Conservation (phyloP, 2,888 invertebrate species). For the Acleris sparsana region DNA sequence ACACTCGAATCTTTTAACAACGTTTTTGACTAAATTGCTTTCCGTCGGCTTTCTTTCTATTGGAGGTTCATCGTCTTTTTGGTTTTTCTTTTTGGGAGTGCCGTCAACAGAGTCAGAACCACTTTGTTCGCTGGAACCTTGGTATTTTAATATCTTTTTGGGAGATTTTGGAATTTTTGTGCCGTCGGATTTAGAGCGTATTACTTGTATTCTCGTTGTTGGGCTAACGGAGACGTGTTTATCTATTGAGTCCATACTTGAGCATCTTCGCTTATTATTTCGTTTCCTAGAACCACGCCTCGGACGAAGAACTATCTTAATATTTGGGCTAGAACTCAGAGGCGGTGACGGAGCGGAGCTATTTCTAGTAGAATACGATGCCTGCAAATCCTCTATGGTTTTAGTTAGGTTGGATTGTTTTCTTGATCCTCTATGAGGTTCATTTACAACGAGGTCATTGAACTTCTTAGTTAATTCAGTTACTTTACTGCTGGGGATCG, state of each 20-base stretch:
- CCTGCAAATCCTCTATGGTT: conserved; percentile 74
- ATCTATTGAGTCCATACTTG: conserved; percentile 77
- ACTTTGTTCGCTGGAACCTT: conserved; percentile 66
- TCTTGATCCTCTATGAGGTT: conserved; percentile 66
- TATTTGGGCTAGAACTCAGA: conserved; percentile 75
- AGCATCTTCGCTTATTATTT: conserved; percentile 76
- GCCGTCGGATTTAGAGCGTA: conserved; percentile 77
- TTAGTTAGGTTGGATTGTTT: conserved; percentile 83
- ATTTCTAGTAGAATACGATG: conserved; percentile 62
- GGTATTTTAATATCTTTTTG: conserved; percentile 69
- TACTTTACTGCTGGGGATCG: conserved; percentile 83
- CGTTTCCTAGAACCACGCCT: conserved; percentile 75
- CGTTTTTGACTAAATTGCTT: conserved; percentile 69
- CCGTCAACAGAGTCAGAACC: conserved; percentile 75
- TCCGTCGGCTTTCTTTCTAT: conserved; percentile 49
- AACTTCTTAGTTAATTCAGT: conserved; percentile 88
- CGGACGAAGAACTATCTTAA: conserved; percentile 76
- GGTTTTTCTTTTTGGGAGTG: conserved; percentile 50
- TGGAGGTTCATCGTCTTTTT: conserved; percentile 45
- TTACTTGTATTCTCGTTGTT: conserved; percentile 63
- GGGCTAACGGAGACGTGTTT: conserved; percentile 63
- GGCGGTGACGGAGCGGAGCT: conserved; percentile 77
- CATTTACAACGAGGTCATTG: conserved; percentile 85
- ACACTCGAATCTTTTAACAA: conserved; percentile 78
- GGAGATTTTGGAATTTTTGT: conserved; percentile 72